Percentiles rank a stretch among this genome's conserved stretches.
phyloP scores from a whole-genome alignment of 2,888 invertebrate species.

The Meghimatium bilineatum region DNA sequence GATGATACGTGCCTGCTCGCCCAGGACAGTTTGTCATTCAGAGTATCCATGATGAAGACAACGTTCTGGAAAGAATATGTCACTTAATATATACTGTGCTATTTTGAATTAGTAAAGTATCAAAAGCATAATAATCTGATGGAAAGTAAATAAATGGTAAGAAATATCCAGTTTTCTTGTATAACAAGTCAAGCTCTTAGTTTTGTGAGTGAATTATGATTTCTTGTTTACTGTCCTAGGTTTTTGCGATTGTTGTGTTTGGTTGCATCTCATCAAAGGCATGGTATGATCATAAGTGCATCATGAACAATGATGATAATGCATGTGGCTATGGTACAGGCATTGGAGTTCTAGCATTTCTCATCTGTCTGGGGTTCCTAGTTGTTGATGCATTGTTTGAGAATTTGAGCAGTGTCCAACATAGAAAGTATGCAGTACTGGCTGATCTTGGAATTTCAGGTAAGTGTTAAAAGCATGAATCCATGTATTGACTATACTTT shows the following conservation, averaged over 20 bases:
- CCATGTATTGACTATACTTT: not conserved
- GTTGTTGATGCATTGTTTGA: slow-evolving; percentile 93
- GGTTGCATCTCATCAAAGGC: slow-evolving; percentile 97
- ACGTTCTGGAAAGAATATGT: too few relatives aligned
- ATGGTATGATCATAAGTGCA: slow-evolving; percentile 84
- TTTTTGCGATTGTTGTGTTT: slow-evolving; percentile 96
- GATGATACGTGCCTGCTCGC: too few relatives aligned
- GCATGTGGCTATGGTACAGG: slow-evolving; percentile 92
- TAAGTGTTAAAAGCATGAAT: slow-evolving; percentile 76
- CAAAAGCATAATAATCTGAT: too few relatives aligned
- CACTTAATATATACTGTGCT: too few relatives aligned
- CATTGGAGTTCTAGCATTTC: slow-evolving; percentile 92
- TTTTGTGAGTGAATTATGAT: not conserved
- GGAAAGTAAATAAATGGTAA: too few relatives aligned
- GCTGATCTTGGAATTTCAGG: slow-evolving; percentile 94
- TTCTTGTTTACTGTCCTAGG: slow-evolving; percentile 81
- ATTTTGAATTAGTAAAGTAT: too few relatives aligned
- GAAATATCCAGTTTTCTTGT: too few relatives aligned
- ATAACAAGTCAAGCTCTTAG: too few relatives aligned
- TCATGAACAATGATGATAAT: slow-evolving; percentile 90
- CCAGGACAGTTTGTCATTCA: too few relatives aligned
- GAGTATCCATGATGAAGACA: too few relatives aligned
- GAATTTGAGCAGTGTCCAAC: slow-evolving; percentile 97
- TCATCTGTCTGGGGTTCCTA: slow-evolving; percentile 88
- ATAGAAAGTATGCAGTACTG: slow-evolving; percentile 95